These are phyloP conservation scores for Bradynema listronoti DNA, from an alignment of 1,140 invertebrate genomes.

Conservation along the genomic window DNA sequence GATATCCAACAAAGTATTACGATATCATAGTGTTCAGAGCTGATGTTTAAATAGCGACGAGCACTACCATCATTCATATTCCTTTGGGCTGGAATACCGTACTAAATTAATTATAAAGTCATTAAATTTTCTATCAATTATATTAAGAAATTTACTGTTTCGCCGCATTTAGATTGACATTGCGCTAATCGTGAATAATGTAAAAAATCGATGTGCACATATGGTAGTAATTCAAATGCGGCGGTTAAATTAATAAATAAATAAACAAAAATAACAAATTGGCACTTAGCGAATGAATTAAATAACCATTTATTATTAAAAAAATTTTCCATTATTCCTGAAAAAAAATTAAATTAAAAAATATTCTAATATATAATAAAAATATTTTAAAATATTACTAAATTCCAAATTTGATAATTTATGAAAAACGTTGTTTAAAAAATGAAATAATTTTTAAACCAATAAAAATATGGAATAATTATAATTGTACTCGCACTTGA, in stretches of 20 bases:
- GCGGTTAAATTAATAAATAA: background rate
- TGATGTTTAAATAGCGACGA: conserved; percentile 25
- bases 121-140: conserved; percentile 18
- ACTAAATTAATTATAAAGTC: conserved; percentile 25
- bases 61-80: conserved; percentile 26
- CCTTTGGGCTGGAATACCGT: background rate
- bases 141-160: conserved; percentile 22
- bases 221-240: conserved; percentile 38
- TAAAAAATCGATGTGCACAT: conserved; percentile 36
- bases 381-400: too few species aligned
- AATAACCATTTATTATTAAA: background rate
- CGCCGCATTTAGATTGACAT: conserved; percentile 39
- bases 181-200: conserved; percentile 36
- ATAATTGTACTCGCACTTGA: too few species aligned
- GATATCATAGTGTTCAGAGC: conserved; percentile 13
- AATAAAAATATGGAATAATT: too few species aligned
- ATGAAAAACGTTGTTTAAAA: too few species aligned
- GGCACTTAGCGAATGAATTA: background rate
- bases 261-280: background rate
- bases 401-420: too few species aligned
- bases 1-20: conserved; percentile 12
- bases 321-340: too few species aligned
- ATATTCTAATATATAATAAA: too few species aligned
- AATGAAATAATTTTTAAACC: too few species aligned
- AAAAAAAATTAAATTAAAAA: too few species aligned